Conservation (phyloP, 2,113 vertebrate species). For the Triplophysa dalaica region DNA sequence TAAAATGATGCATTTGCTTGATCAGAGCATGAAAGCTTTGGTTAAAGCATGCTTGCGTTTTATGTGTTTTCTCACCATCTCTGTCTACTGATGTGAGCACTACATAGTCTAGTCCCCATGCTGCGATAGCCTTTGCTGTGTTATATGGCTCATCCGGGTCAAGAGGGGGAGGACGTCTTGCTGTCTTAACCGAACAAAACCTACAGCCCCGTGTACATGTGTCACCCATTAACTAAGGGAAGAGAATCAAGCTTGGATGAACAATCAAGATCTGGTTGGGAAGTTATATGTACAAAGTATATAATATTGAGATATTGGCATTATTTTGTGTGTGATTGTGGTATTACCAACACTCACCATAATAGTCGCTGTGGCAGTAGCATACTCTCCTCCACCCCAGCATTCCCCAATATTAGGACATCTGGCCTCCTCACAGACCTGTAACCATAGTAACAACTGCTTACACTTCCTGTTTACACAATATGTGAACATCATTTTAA, state of each 20-base stretch:
- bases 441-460: conserved; percentile 5
- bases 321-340: background rate
- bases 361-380: conserved; percentile 95
- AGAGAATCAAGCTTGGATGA: background rate
- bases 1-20: background rate
- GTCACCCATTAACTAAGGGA: conserved; percentile 90
- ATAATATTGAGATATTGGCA: background rate
- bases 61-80: conserved; percentile 79
- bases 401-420: conserved; percentile 99
- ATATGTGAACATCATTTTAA: background rate
- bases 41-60: background rate
- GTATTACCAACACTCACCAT: conserved; percentile 79
- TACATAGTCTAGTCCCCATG: conserved; percentile 98
- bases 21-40: background rate
- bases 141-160: conserved; percentile 88
- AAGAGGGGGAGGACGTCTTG: conserved; percentile 81
- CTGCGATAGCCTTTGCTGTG: conserved; percentile 87
- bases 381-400: conserved; percentile 93
- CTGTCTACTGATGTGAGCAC: conserved; percentile 95
- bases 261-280: background rate
- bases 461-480: background rate
- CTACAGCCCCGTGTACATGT: conserved; percentile 95
- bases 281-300: background rate
- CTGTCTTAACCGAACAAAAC: conserved; percentile 96
- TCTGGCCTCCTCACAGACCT: conserved; percentile 97